Percentiles rank a stretch among this genome's conserved stretches.
Evolutionary conservation across 2,888 invertebrate genomes (phyloP).

Genomic region (Caenorhabditis sp.): DNA sequence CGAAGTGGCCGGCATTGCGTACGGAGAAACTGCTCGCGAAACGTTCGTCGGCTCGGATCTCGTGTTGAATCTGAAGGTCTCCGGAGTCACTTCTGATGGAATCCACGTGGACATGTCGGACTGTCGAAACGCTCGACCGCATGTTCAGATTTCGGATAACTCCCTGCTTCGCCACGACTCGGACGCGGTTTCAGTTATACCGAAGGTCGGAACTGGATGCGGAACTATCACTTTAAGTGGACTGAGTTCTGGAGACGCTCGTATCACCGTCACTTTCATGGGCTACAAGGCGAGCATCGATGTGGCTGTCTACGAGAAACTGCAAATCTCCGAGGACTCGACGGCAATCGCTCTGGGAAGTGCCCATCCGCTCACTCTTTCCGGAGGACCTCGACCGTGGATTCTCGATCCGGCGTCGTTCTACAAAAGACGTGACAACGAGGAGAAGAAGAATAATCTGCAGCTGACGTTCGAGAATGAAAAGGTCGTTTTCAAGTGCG

Average conservation of each 20-base stretch:
- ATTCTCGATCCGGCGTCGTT: conserved; percentile 64
- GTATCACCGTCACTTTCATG: conserved; percentile 47
- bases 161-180: conserved; percentile 52
- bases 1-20: conserved; percentile 63
- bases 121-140: conserved; percentile 61
- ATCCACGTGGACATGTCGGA: conserved; percentile 64
- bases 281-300: conserved; percentile 60
- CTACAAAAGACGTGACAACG: conserved; percentile 47
- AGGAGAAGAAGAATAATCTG: background rate
- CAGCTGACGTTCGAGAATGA: conserved; percentile 39
- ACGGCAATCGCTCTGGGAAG: conserved; percentile 65
- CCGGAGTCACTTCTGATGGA: conserved; percentile 52
- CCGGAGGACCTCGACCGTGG: conserved; percentile 75
- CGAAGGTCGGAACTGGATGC: conserved; percentile 68
- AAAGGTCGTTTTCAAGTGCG: conserved; percentile 39
- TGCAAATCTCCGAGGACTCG: conserved; percentile 50
- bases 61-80: conserved; percentile 66
- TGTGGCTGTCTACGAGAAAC: conserved; percentile 66
- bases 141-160: conserved; percentile 56
- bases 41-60: conserved; percentile 67
- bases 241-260: conserved; percentile 62
- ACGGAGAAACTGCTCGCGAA: conserved; percentile 71
- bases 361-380: conserved; percentile 41
- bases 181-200: conserved; percentile 32
- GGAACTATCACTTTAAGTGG: conserved; percentile 66